Evolutionary conservation across 2,888 invertebrate genomes (phyloP), one percentile per base, ranked within the genome.

Genomic region (Hirtodrosophila cameraria): DNA sequence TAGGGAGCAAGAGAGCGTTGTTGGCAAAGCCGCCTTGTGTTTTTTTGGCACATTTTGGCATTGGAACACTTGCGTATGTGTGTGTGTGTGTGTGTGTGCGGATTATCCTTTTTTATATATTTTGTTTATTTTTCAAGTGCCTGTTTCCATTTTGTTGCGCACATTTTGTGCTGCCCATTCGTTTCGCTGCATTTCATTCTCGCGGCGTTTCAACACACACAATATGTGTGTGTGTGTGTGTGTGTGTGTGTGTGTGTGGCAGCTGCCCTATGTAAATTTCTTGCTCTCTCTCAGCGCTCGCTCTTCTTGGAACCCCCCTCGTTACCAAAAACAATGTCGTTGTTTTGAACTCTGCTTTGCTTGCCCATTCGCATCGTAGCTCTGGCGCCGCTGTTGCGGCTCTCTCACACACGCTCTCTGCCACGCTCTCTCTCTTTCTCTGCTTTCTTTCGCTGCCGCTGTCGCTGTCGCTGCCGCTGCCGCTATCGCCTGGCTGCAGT

Each of bases 121-220:
- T 79, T 80, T 80, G 80, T 80, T 80, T 80, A 86, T 80, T 83
- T n/a, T 76, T 72, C 75, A 65, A 73, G 53, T 61, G 68, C 58
- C 73, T 64, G 54, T 74, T 84, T 66, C 70, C 84, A 72, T 80
- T 77, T 75, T 72, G 62, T 75, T 75, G 71, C 68, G 58, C 54
- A 63, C 75, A 62, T 59, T 86, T 84, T 83, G 72, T 75, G 67
- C 60, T 64, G 52, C 30, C 64, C 82, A 77, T 86, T 86, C 85
- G 85, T 84, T 86, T 72, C 79, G 82, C 85, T 82, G 87, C 85
- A 81, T 86, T 86, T 81, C 82, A 81, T 72, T 82, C 75, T 77
- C 85, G 59, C 41, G 38, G 50, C 69, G 87, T 86, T 86, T 81
- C 86, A 76, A 67, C 57, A 74, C 65, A 67, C 57, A 74, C 65